Conservation (phyloP, 1,140 invertebrate species). For the Nomia melanderi region DNA sequence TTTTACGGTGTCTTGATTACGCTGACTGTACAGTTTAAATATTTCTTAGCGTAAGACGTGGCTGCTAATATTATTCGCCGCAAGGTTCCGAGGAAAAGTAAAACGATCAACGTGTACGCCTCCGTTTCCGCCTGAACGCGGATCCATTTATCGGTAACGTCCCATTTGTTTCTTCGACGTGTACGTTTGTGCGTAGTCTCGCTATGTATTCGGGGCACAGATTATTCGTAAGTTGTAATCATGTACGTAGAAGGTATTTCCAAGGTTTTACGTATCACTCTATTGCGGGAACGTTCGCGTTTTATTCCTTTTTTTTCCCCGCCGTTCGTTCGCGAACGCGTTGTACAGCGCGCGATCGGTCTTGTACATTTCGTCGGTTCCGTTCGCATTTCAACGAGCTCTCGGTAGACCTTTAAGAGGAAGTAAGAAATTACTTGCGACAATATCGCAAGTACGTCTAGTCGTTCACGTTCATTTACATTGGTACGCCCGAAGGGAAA, state of each 20-base stretch:
- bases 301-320: neutral
- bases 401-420: constrained; percentile 46
- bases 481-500: constrained; percentile 12
- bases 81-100: neutral
- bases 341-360: constrained; percentile 10
- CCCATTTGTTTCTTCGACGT: constrained; percentile 1
- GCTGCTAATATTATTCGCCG: neutral
- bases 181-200: constrained; percentile 18
- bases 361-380: constrained; percentile 9
- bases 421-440: constrained; percentile 48
- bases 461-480: constrained; percentile 60
- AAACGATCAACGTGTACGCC: neutral
- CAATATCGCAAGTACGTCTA: constrained; percentile 59
- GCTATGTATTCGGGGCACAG: constrained; percentile 13
- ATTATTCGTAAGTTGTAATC: constrained; percentile 43
- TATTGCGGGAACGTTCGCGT: neutral
- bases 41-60: neutral
- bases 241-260: constrained; percentile 40
- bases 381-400: constrained; percentile 50
- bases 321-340: constrained; percentile 5
- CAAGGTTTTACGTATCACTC: constrained; percentile 37
- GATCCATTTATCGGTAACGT: neutral
- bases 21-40: neutral
- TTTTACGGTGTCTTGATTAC: neutral
- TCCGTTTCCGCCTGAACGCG: neutral